Evolutionary conservation across 2,113 vertebrate species (phyloP), one percentile per base, ranked within the genome.

Genomic region (Xiphorhynchus elegans): DNA sequence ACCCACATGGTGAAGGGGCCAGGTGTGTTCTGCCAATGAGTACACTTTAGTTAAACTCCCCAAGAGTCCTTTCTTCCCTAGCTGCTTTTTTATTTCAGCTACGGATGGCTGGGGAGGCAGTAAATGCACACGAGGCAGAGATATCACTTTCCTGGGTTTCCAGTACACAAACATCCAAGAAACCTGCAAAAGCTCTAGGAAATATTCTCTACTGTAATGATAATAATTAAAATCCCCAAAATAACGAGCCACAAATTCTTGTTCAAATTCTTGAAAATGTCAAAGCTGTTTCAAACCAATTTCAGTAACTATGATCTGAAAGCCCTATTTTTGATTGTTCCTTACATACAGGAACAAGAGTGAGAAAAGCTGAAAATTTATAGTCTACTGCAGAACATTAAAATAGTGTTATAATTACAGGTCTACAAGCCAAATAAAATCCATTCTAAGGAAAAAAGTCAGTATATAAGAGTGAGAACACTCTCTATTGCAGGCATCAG

Each of bases 21-120:
- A 97, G 90, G 92, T 97, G 69, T 82, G 73, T 53, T 85, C 79
- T 67, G 55, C 85, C 55, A 94, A 64, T 10, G 19, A 90, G 49
- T 10, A 67, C 25, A 25, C n/a, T 86, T 68, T 2, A 85, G 25
- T 35, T 44, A 29, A 35, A 40, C 20, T 68, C 47, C 11, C 26
- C 42, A 59, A 66, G 17, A 7, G 42, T 84, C 47, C 58, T 58
- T 81, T 67, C 60, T 63, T 63, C 49, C 35, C 35, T 14, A 26
- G 37, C 4, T 73, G 55, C 26, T 40, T 68, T 84, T 77, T 53
- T 17, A 70, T 44, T 79, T 89, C 70, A 85, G 42, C 55, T 80
- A 2, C 4, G 20, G 28, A 40, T 49, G 19, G 62, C 59, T 55
- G 1, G 0, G 40, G 49, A 46, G 16, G 46, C 28, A 73, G 8